Base-by-base conservation (phyloP, 1,140 invertebrate genomes). In the Pararge aegeria region DNA sequence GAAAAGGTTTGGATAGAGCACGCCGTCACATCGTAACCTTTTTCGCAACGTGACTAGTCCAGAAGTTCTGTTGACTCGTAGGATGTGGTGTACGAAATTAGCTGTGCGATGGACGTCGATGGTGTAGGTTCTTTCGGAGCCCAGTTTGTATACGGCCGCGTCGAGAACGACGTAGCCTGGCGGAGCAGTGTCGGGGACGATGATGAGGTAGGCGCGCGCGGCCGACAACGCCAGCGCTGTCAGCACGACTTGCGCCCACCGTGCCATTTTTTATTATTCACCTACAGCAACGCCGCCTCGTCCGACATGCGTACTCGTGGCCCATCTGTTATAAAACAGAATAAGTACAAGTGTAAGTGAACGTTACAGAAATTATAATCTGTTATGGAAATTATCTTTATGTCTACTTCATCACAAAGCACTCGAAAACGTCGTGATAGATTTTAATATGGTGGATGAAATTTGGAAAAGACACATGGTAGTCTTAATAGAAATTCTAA, bases 1-100 rank as follows among this genome's bases (percentile, higher is more conserved):
- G 82, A 97, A 96, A 13, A 97, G 91, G 66, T 95, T 94, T 0
- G 96, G 95, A 73, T 97, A 96, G 51, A 94, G 94, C 6, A 96
- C 91, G 21, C 95, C 95, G 61, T 96, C 94, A 85, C 96, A 97
- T 66, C 93, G 92, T n/a, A 97, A 84, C 12, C 89, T 86, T 65
- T 93, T 93, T 58, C 93, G 92, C n/a, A 97, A 79, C 0, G 92
- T 93, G n/a, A 97, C 93, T 49, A 93, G 92, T 1, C 96, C 96
- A 48, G 91, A 93, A 66, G 94, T 92, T 29, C 93, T 91, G 77
- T 95, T 94, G 20, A 97, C 95, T 58, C 93, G 90, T 38, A 97
- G 91, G 46, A 97, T 90, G 70, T 94, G 94, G 56, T 94, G 92
- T 0, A 96, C 95, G 84, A 96, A 96, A 81, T 94, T 93, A 1